A percentile compares a stretch with the other conserved stretches of the same genome.
These are phyloP conservation scores for Antidorcas marsupialis DNA, from an alignment of 2,113 vertebrate genomes.

Conservation along the genomic window DNA sequence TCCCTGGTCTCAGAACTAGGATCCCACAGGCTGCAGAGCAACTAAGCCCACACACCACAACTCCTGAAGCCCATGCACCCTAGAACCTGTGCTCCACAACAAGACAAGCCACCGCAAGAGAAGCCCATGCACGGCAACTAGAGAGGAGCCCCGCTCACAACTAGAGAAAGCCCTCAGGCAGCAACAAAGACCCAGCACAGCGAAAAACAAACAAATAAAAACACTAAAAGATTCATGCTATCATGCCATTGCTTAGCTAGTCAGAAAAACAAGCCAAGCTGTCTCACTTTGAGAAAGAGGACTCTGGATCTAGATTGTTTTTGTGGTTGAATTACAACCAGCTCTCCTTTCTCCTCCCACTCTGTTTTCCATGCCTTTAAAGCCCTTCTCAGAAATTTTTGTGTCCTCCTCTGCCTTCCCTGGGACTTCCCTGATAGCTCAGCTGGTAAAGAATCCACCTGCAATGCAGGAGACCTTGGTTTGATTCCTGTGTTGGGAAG, in stretches of 20 bases:
- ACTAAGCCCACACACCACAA: background rate
- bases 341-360: background rate
- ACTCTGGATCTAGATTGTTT: background rate
- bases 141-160: background rate
- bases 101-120: background rate
- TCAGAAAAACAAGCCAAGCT: background rate
- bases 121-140: fast-evolving
- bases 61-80: background rate
- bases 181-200: background rate
- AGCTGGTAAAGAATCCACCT: background rate
- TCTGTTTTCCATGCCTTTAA: background rate
- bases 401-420: background rate
- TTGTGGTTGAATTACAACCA: background rate
- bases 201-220: background rate
- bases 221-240: background rate
- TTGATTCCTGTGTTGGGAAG: background rate
- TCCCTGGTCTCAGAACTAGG: background rate
- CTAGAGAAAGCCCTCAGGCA: background rate
- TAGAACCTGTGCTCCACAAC: background rate
- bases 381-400: background rate
- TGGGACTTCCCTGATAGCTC: background rate
- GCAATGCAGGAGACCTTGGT: background rate
- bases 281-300: background rate
- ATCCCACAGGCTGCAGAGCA: background rate
- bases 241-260: background rate